A percentile compares a stretch with the other conserved stretches of the same genome.
These are phyloP conservation scores for Cydia pomonella DNA, from an alignment of 1,140 invertebrate species.

Conservation along the genomic window DNA sequence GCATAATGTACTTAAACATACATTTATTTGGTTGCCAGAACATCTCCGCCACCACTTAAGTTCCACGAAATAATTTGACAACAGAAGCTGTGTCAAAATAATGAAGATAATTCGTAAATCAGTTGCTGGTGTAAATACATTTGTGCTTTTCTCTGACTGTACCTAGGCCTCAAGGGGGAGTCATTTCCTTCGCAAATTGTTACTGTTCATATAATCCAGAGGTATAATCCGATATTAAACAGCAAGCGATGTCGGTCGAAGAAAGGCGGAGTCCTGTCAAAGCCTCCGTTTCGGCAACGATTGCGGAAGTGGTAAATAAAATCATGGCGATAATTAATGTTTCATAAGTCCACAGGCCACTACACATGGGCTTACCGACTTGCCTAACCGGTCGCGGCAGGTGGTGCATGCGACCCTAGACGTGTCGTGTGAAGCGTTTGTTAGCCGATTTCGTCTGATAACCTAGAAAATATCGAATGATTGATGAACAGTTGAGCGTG, in stretches of 20 bases:
- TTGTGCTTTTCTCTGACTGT: no score
- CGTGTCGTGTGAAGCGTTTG: constrained; percentile 20
- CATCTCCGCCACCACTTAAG: no score
- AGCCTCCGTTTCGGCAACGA: constrained; percentile 43
- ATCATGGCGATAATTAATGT: constrained; percentile 62
- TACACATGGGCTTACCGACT: constrained; percentile 47
- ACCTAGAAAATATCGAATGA: constrained; percentile 5
- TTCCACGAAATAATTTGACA: no score
- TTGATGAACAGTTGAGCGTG: constrained; percentile 11
- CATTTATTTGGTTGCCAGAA: no score
- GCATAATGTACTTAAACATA: no score
- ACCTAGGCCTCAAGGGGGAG: no score
- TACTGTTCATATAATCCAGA: no score
- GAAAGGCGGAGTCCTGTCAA: constrained; percentile 8
- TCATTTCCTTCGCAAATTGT: no score
- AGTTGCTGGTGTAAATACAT: no score
- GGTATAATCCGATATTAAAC: no score
- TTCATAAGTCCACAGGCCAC: constrained; percentile 58
- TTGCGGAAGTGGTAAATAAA: constrained; percentile 65
- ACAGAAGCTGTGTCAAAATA: no score
- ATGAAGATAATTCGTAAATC: no score
- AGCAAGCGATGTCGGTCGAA: background rate
- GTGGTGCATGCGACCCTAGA: constrained; percentile 50
- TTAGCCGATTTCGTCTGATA: constrained; percentile 6
- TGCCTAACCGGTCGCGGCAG: constrained; percentile 54